These are phyloP conservation scores for Pterocles burchelli DNA, from an alignment of 2,113 vertebrate species.

Conservation along the genomic window DNA sequence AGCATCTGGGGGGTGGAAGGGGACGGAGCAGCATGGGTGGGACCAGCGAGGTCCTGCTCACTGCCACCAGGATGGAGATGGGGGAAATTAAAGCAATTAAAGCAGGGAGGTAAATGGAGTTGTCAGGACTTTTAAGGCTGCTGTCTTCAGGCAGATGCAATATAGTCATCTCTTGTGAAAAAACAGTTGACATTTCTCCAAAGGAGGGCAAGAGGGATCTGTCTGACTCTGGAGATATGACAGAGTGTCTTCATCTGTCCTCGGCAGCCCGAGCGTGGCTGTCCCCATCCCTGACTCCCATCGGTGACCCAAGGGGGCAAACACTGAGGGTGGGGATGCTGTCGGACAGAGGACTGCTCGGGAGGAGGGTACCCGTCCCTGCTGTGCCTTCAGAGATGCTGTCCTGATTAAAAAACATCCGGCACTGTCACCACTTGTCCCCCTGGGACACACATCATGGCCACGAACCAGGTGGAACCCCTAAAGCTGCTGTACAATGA, in stretches of 20 bases:
- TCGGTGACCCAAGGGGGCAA: neutral
- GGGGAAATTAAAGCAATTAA: neutral
- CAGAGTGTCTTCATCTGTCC: neutral
- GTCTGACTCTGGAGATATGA: neutral
- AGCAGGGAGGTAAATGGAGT: neutral
- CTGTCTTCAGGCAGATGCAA: neutral
- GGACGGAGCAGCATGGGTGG: neutral
- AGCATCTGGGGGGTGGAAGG: neutral
- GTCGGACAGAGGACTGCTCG: neutral
- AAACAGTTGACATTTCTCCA: neutral
- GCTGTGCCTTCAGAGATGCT: neutral
- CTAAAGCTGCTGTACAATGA: neutral
- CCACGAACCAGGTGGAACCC: slow-evolving; percentile 12
- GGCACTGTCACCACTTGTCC: neutral
- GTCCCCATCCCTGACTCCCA: neutral
- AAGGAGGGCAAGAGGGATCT: neutral
- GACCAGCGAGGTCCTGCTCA: neutral
- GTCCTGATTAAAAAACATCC: neutral
- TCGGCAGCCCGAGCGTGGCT: neutral
- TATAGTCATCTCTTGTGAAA: neutral
- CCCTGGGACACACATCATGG: neutral
- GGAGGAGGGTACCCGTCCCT: neutral
- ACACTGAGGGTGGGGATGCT: neutral
- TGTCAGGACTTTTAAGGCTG: neutral
- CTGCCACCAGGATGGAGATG: neutral